Conservation (phyloP, 1,140 invertebrate species). For the Bombus affinis region DNA sequence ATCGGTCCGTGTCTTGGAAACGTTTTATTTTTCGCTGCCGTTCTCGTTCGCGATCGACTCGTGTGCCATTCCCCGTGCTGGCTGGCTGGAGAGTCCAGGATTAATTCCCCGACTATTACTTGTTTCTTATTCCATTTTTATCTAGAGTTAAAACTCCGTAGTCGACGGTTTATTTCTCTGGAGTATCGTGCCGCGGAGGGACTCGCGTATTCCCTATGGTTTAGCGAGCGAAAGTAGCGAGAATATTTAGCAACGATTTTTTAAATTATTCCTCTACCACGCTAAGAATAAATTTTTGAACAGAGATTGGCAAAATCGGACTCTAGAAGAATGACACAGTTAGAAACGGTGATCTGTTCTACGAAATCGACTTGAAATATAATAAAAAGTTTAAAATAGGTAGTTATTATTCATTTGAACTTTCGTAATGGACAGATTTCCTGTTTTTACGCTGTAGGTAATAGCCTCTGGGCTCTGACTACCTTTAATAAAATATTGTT, state of each 20-base stretch:
- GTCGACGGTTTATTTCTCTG: no score
- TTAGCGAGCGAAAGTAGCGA: not conserved
- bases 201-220: not conserved
- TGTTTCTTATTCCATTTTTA: not conserved
- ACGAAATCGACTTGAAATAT: not conserved
- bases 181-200: no score
- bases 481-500: not conserved
- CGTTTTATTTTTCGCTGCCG: slow-evolving; percentile 44
- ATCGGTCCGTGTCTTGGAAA: slow-evolving; percentile 58
- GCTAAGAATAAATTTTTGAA: no score
- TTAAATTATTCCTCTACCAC: not conserved
- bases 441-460: no score
- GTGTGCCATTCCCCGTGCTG: not conserved
- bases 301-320: not conserved
- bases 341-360: no score
- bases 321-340: not conserved
- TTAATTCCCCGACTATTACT: slow-evolving; percentile 5
- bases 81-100: not conserved
- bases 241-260: not conserved
- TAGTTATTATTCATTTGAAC: not conserved
- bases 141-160: not conserved
- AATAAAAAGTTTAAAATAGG: no score
- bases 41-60: slow-evolving; percentile 12
- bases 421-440: not conserved
- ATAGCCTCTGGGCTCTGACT: no score